A percentile compares a stretch with the other conserved stretches of the same genome.
These are phyloP conservation scores for Thalassophryne amazonica DNA, from an alignment of 2,797 vertebrate species.

Conservation along the genomic window DNA sequence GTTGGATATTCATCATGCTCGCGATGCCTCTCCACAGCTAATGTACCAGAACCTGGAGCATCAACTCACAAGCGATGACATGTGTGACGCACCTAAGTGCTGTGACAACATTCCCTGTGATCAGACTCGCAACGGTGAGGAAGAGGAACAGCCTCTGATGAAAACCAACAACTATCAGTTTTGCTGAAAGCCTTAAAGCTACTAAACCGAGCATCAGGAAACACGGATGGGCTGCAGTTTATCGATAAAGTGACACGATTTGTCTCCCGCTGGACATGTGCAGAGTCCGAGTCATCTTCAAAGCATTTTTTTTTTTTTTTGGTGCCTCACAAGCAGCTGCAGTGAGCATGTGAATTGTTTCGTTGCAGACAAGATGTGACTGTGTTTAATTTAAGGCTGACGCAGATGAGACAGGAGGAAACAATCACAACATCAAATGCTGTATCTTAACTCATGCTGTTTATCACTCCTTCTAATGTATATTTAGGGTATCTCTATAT, in stretches of 20 bases:
- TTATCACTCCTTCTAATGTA: neutral
- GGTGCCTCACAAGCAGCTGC: slow-evolving; percentile 47
- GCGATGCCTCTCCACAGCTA: slow-evolving; percentile 43
- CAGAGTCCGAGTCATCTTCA: slow-evolving; percentile 20
- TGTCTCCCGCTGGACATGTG: neutral
- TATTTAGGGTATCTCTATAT: neutral
- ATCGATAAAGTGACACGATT: neutral
- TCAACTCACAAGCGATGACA: slow-evolving; percentile 72
- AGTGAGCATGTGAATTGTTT: slow-evolving; percentile 57
- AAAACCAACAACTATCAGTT: slow-evolving; percentile 97
- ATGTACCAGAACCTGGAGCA: slow-evolving; percentile 78
- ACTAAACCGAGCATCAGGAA: neutral
- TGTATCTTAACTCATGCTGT: slow-evolving; percentile 3
- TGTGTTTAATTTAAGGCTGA: slow-evolving; percentile 31
- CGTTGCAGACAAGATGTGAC: slow-evolving; percentile 51
- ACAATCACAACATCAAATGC: slow-evolving; percentile 22
- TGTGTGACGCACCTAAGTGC: slow-evolving; percentile 67
- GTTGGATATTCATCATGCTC: slow-evolving; percentile 4
- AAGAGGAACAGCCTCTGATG: slow-evolving; percentile 83
- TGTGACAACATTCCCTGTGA: slow-evolving; percentile 78
- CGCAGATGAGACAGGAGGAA: slow-evolving; percentile 49
- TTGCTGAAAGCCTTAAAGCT: slow-evolving; percentile 73
- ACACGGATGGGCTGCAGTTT: slow-evolving; percentile 7
- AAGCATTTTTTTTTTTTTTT: slow-evolving; percentile 40
- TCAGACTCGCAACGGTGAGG: slow-evolving; percentile 85